Percentiles rank a stretch among this genome's conserved stretches.
phyloP scores from a whole-genome alignment of 2,113 vertebrate species.

The Centrocercus urophasianus region DNA sequence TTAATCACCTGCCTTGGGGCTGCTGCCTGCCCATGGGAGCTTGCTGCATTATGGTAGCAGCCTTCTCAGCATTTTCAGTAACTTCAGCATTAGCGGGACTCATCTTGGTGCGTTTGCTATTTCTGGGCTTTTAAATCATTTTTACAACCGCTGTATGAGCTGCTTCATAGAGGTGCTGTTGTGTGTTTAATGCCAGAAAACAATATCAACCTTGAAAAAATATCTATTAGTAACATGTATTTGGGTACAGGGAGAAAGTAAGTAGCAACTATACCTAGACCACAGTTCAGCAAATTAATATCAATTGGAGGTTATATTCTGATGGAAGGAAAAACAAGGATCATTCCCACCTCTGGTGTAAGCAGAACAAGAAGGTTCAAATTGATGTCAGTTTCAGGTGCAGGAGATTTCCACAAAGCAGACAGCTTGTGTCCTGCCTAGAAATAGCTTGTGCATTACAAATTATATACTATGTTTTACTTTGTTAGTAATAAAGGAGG shows the following conservation, averaged over 20 bases:
- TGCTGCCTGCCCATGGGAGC: neutral
- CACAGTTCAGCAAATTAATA: neutral
- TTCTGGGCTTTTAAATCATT: neutral
- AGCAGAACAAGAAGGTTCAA: neutral
- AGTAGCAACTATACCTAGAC: neutral
- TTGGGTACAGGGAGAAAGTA: neutral
- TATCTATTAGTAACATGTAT: neutral
- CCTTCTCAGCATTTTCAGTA: neutral
- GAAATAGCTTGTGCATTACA: neutral
- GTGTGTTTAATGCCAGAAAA: neutral
- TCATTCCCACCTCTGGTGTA: neutral
- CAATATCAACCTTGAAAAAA: neutral
- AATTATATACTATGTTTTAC: neutral
- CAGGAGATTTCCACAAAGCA: neutral
- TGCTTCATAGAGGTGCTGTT: neutral
- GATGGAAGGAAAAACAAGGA: neutral
- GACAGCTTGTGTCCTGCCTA: neutral
- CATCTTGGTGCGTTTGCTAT: neutral
- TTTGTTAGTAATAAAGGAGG: neutral
- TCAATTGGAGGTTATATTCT: neutral
- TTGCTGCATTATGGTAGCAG: neutral
- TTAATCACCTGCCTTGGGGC: rapidly evolving
- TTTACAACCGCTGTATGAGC: rapidly evolving
- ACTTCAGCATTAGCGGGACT: rapidly evolving
- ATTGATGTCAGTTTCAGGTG: neutral